Percentiles rank a stretch among this genome's conserved stretches.
These are phyloP conservation scores for Campylorhamphus procurvoides DNA, from an alignment of 2,113 vertebrate species.

Conservation along the genomic window DNA sequence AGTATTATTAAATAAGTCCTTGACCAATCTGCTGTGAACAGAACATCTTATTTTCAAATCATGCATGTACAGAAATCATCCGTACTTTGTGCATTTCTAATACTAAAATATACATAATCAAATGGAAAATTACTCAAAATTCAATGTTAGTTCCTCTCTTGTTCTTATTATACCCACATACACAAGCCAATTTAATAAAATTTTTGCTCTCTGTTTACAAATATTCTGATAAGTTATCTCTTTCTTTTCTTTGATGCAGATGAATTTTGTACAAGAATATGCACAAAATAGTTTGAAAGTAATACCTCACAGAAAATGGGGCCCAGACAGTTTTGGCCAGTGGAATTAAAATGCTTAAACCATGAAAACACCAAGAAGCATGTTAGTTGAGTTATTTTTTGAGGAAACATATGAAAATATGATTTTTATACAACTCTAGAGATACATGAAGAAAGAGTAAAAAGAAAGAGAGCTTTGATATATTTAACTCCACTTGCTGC, in stretches of 20 bases:
- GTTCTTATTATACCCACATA: not conserved
- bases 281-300: not conserved
- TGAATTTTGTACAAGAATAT: not conserved
- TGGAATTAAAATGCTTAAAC: not conserved
- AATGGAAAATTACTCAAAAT: not conserved
- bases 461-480: not conserved
- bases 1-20: not conserved
- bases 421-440: not conserved
- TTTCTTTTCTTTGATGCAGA: not conserved
- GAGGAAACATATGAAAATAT: not conserved
- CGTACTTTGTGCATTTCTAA: rapidly evolving
- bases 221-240: not conserved
- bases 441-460: not conserved
- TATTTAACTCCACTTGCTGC: not conserved
- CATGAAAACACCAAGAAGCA: not conserved
- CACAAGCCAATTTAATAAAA: not conserved
- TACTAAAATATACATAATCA: not conserved
- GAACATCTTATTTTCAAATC: not conserved
- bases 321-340: not conserved
- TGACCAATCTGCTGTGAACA: not conserved
- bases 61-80: not conserved
- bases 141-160: not conserved
- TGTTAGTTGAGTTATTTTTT: not conserved
- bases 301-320: not conserved
- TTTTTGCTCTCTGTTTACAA: not conserved